Evolutionary conservation across 2,888 invertebrate species (phyloP).

Genomic region (Oxycera nigricornis): DNA sequence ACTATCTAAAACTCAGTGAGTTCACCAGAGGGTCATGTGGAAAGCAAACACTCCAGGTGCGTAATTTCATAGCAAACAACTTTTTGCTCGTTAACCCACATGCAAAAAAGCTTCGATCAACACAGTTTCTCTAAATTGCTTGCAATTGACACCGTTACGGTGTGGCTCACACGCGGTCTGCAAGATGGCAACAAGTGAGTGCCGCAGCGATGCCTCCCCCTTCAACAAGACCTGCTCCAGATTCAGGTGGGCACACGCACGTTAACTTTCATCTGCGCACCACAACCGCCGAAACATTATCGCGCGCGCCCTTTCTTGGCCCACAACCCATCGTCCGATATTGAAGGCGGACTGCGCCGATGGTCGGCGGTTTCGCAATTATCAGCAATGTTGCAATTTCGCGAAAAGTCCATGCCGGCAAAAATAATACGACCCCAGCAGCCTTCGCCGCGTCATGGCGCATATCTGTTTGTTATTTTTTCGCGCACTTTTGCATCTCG

Average conservation of each 20-base stretch:
- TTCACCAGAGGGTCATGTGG: neutral
- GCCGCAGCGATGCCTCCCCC: neutral
- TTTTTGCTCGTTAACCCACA: neutral
- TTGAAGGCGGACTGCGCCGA: too few species aligned
- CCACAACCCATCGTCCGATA: too few species aligned
- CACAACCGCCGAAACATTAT: too few species aligned
- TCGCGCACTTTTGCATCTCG: neutral
- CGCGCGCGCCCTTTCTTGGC: too few species aligned
- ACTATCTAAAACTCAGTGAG: too few species aligned
- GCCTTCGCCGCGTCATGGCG: neutral
- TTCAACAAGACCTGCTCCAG: too few species aligned
- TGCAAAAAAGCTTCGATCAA: neutral
- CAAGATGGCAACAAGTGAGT: constrained; percentile 10
- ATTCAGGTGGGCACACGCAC: too few species aligned
- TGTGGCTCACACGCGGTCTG: neutral
- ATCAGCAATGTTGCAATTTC: neutral
- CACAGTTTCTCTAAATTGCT: neutral
- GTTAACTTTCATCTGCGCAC: too few species aligned
- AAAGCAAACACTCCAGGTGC: neutral
- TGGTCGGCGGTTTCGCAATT: too few species aligned
- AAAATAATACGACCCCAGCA: neutral
- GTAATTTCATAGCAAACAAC: neutral
- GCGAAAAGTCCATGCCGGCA: neutral
- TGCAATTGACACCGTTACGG: constrained; percentile 21
- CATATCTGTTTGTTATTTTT: constrained; percentile 7